Base-by-base conservation (phyloP, 2,888 invertebrate species). In the Himalopsyche tibetana region DNA sequence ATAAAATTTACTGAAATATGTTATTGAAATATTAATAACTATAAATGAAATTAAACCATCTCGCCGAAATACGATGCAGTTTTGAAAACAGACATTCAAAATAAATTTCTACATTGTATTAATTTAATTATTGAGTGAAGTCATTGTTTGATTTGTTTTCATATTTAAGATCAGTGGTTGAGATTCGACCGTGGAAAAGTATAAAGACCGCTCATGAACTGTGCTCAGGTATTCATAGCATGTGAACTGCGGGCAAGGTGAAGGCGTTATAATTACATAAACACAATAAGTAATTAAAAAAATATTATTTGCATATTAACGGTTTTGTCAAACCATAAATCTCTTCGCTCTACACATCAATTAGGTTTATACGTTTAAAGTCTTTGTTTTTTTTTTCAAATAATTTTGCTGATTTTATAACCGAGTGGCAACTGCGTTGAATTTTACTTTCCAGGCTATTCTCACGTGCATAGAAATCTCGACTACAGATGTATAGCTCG, bases 261-360 rank as follows among this genome's bases (percentile, higher is more conserved):
- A 63, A 19, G 19, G 63, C 8, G 63, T 63, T 63, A 63, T 63
- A 63, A 63, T 63, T 63, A 63, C 63, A 63, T 63, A 63, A 19
- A 63, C 28, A 63, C 63, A 63, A 63, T 63, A 19, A 9, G 28
- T 63, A 63, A 63, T 63, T 63, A 63, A 63, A 63, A 63, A 63
- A 19, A 63, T 28, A 63, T 15, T 51, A 51, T 63, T 63, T 63
- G 63, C 63, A 63, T 63, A 63, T 19, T 63, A 63, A 63, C 63
- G 63, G 63, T 19, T 63, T 63, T 63, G 63, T 63, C 28, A 51
- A 51, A 11, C 45, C 45, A 45, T 45, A 45, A 45, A 45, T 45
- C 45, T 45, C 9, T 45, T 45, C 8, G 45, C 45, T 45, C 9
- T 45, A 9, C 9, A 11, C 45, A 45, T 45, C 45, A 45, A 45